Percentiles rank a stretch among this genome's conserved stretches.
phyloP scores from a whole-genome alignment of 2,888 invertebrate genomes.

The Ectemnius continuus region DNA sequence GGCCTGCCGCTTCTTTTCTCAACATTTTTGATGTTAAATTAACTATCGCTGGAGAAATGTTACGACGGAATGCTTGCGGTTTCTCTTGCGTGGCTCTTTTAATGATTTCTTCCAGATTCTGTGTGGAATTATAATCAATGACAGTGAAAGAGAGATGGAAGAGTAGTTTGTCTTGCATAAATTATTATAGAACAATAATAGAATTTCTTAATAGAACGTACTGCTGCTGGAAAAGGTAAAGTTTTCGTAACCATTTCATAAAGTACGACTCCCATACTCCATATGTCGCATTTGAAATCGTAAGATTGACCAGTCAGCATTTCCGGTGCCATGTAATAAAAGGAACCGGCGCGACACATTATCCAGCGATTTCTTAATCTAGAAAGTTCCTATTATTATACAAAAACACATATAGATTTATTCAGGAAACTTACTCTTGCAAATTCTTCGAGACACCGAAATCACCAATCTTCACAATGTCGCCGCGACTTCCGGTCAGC shows the following conservation, averaged over 20 bases:
- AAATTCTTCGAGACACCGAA: conserved; percentile 89
- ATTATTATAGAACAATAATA: too few relatives aligned
- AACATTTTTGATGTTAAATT: conserved; percentile 71
- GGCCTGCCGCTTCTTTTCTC: conserved; percentile 56
- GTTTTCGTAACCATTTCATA: conserved; percentile 83
- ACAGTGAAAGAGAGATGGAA: neutral
- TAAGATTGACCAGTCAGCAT: conserved; percentile 87
- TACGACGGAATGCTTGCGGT: conserved; percentile 49
- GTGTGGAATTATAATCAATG: conserved; percentile 17
- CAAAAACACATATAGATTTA: neutral
- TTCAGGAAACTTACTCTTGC: conserved; percentile 56
- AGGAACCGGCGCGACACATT: conserved; percentile 67
- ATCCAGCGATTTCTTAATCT: conserved; percentile 17
- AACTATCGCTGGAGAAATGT: conserved; percentile 51
- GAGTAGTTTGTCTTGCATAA: neutral
- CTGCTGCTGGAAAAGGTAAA: conserved; percentile 68
- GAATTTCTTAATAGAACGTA: conserved; percentile 48
- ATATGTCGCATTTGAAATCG: conserved; percentile 90
- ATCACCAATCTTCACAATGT: conserved; percentile 89
- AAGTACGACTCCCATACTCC: conserved; percentile 91
- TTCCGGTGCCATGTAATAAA: conserved; percentile 91
- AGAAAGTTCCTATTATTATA: neutral
- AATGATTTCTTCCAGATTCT: conserved; percentile 60
- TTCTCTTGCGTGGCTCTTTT: conserved; percentile 51
- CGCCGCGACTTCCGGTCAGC: conserved; percentile 83